These are phyloP conservation scores for Cephus pygmeus DNA, from an alignment of 2,888 invertebrate species.

Conservation along the genomic window DNA sequence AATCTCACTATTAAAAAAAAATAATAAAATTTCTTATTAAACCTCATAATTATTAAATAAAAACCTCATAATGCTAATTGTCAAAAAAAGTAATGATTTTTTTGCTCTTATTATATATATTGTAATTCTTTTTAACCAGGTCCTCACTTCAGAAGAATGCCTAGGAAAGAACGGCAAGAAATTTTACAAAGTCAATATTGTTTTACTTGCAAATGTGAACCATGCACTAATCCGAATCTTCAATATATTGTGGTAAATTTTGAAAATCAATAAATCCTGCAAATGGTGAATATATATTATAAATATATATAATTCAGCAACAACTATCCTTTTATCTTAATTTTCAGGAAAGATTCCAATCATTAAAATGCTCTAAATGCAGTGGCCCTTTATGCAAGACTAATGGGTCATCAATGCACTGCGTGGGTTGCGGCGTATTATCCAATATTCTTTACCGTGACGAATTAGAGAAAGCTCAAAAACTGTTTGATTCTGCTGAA, in stretches of 20 bases:
- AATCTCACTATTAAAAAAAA: no score
- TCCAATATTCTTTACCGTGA: conserved; percentile 43
- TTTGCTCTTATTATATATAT: not conserved
- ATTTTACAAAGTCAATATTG: conserved; percentile 78
- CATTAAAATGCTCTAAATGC: conserved; percentile 64
- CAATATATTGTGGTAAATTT: conserved; percentile 49
- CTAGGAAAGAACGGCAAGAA: conserved; percentile 71
- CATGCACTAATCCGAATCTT: conserved; percentile 70
- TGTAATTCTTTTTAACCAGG: conserved; percentile 57
- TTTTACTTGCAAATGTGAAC: conserved; percentile 81
- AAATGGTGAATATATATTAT: not conserved
- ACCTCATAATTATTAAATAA: not conserved
- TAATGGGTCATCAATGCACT: conserved; percentile 46
- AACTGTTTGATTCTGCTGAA: conserved; percentile 44
- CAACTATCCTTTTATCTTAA: not conserved
- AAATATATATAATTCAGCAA: not conserved
- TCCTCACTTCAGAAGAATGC: conserved; percentile 77
- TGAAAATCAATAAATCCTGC: not conserved
- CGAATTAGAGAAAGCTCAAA: conserved; percentile 55
- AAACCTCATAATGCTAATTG: conserved; percentile 2
- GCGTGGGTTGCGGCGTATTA: conserved; percentile 52
- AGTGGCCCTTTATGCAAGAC: conserved; percentile 48
- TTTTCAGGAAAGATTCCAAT: conserved; percentile 62
- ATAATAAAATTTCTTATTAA: not conserved
- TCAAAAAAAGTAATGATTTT: not conserved